phyloP scores from a whole-genome alignment of 2,888 invertebrate genomes.

The Tachystola acroxantha region DNA sequence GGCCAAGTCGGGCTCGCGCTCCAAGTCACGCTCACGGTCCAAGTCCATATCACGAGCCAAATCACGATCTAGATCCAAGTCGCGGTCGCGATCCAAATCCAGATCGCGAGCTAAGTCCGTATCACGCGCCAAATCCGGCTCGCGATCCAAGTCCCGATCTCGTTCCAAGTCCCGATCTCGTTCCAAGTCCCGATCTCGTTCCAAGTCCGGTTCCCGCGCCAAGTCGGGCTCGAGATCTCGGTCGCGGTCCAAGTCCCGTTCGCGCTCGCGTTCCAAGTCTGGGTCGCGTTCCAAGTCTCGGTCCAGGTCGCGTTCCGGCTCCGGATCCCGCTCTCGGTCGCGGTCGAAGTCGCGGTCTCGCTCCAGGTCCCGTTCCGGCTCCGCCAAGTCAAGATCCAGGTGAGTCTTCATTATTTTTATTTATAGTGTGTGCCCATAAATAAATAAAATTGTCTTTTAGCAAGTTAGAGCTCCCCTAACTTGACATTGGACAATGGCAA shows the following conservation, averaged over 20 bases:
- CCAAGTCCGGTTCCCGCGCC: slow-evolving; percentile 21
- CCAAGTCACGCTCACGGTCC: not conserved
- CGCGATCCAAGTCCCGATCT: slow-evolving; percentile 10
- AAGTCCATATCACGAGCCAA: slow-evolving; percentile 8
- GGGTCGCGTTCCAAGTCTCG: slow-evolving; percentile 32
- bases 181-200: slow-evolving; percentile 14
- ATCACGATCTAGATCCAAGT: slow-evolving; percentile 17
- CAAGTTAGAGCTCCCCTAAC: too few relatives aligned
- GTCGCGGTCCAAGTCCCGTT: slow-evolving; percentile 22
- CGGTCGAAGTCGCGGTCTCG: slow-evolving; percentile 28
- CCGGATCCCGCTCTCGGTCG: slow-evolving; percentile 27
- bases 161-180: slow-evolving; percentile 15
- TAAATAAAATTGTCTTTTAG: not conserved
- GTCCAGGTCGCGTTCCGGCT: slow-evolving; percentile 32
- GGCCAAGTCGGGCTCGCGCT: too few relatives aligned
- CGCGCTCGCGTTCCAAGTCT: slow-evolving; percentile 22
- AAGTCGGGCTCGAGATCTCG: slow-evolving; percentile 13
- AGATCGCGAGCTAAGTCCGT: slow-evolving; percentile 17
- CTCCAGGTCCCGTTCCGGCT: slow-evolving; percentile 36
- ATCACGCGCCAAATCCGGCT: slow-evolving; percentile 15
- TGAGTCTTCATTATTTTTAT: slow-evolving; percentile 15
- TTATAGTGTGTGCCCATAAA: not conserved
- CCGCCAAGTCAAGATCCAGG: slow-evolving; percentile 38
- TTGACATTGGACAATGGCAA: too few relatives aligned
- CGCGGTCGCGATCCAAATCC: slow-evolving; percentile 18